Evolutionary conservation across 2,797 vertebrate species (phyloP), one percentile per base, ranked within the genome.

Genomic region (Ptychobarbus kaznakovi): DNA sequence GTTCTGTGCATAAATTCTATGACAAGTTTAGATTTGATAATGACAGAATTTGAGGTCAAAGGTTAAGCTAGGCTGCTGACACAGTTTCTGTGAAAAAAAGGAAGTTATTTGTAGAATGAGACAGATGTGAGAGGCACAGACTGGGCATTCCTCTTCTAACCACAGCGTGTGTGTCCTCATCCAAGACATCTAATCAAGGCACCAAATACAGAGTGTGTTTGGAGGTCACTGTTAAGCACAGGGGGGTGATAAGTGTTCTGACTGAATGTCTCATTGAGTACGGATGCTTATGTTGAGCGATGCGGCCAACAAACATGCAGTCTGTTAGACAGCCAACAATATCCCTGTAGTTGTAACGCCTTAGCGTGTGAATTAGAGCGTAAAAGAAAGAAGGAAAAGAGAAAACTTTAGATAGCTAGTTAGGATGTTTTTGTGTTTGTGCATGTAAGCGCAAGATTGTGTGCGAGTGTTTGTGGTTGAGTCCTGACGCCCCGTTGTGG

Each of bases 401-500:
- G 42, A 79, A 51, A 80, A 25, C 56, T 83, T 84, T 22, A 53
- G 74, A 70, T 70, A 58, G 83, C 16, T n/a, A 10, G 42, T 42
- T 66, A 51, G 56, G 75, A 76, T 85, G 69, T 85, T 76, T 85
- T 44, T 65, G 81, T 85, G 86, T 87, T 84, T 75, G 80, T 82
- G 74, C 53, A 44, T 58, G 68, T 78, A 82, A 69, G 58, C 65
- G n/a, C 69, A 38, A 66, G 66, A 68, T 66, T 78, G 80, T 80
- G 72, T 80, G 44, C 56, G 69, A 65, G 68, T 85, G 82, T 86
- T 68, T 83, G 65, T 79, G 83, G 81, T 78, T 46, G 84, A 86
- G 69, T 86, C 82, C 56, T 79, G 82, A 90, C 91, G 90, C 91
- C 91, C 90, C 90, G 51, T 92, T 79, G 87, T 91, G 93, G 94